phyloP scores from a whole-genome alignment of 2,113 vertebrate species.

The Asarcornis scutulata region DNA sequence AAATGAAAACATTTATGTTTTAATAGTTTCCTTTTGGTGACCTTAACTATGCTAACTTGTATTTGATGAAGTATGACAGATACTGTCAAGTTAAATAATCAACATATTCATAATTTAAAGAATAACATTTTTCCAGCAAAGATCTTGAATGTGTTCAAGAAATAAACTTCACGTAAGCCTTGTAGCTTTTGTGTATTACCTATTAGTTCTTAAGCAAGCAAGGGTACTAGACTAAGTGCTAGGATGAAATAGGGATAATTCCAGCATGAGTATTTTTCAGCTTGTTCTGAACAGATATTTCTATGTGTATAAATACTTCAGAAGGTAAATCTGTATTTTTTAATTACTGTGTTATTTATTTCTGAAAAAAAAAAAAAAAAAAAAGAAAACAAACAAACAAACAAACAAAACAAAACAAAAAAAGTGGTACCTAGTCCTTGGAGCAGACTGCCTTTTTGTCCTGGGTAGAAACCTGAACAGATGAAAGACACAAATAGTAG shows the following conservation, averaged over 20 bases:
- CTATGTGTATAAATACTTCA: not conserved
- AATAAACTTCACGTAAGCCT: not conserved
- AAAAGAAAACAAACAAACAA: not conserved
- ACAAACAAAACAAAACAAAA: too few species aligned
- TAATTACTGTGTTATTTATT: not conserved
- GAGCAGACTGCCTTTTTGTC: not conserved
- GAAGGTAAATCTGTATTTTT: not conserved
- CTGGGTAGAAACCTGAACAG: not conserved
- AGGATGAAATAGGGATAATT: not conserved
- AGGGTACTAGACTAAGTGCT: not conserved
- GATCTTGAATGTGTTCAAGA: conserved; percentile 10
- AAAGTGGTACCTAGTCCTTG: not conserved
- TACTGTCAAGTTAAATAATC: conserved; percentile 48
- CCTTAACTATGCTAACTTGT: conserved; percentile 43
- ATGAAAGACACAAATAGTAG: not conserved
- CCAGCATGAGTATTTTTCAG: not conserved
- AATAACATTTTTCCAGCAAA: conserved; percentile 30
- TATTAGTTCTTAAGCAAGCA: not conserved
- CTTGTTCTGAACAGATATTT: not conserved
- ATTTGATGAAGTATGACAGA: conserved; percentile 48
- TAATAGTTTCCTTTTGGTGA: conserved; percentile 64
- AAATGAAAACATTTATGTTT: conserved; percentile 65
- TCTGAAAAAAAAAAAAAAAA: not conserved
- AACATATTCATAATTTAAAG: conserved; percentile 50
- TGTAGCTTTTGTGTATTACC: not conserved